These are phyloP conservation scores for Ahaetulla prasina DNA, from an alignment of 2,113 vertebrate species.

Conservation along the genomic window DNA sequence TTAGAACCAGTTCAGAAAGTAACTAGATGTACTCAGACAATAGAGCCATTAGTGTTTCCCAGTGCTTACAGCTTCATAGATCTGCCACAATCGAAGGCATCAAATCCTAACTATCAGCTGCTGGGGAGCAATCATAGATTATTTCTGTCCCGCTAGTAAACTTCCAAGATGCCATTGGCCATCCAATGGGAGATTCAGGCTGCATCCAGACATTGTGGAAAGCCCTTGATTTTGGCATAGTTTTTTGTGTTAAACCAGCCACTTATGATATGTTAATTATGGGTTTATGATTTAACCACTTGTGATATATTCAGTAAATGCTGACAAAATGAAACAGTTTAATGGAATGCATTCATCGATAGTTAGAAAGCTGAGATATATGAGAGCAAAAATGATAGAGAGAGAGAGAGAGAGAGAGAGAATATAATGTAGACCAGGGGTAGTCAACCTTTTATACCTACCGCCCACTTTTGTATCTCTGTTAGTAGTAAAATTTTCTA, in stretches of 20 bases:
- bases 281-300: background rate
- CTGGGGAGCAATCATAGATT: background rate
- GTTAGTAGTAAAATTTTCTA: no score
- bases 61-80: background rate
- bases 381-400: no score
- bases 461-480: no score
- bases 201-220: background rate
- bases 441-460: no score
- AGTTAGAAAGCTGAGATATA: background rate
- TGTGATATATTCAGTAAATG: background rate
- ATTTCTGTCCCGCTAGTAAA: background rate
- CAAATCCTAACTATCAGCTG: background rate
- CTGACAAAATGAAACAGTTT: background rate
- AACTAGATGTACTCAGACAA: background rate
- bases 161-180: background rate
- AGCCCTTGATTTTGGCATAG: background rate
- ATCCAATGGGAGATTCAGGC: background rate
- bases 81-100: background rate
- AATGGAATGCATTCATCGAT: background rate
- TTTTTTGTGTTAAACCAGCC: background rate
- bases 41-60: background rate
- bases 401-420: no score
- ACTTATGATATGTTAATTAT: background rate
- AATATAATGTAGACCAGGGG: no score
- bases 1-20: background rate